Conservation (phyloP, 1,140 invertebrate species). For the Danaus melanippus region DNA sequence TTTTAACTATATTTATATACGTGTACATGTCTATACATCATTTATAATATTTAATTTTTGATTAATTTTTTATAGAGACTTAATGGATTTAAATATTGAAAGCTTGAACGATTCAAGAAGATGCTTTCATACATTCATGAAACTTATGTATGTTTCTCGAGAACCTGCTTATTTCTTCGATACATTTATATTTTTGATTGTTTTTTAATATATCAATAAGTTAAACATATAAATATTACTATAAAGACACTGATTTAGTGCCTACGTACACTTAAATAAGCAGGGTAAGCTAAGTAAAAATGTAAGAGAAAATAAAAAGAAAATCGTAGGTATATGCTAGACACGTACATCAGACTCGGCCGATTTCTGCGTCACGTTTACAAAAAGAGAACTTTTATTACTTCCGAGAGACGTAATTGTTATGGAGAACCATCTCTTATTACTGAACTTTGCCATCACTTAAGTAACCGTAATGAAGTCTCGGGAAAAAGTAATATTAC, state of each 20-base stretch:
- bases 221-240: not conserved
- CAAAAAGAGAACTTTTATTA: conserved; percentile 63
- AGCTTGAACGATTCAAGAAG: too few species aligned
- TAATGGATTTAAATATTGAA: too few species aligned
- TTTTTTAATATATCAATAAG: too few species aligned
- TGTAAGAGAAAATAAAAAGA: conserved; percentile 43
- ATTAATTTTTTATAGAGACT: too few species aligned
- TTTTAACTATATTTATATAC: too few species aligned
- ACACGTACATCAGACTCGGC: conserved; percentile 53
- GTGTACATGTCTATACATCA: too few species aligned
- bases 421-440: conserved; percentile 58
- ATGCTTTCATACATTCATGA: too few species aligned
- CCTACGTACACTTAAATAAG: conserved; percentile 10
- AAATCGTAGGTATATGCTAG: conserved; percentile 39
- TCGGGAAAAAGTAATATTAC: conserved; percentile 3
- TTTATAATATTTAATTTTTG: too few species aligned
- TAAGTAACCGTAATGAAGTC: conserved; percentile 30
- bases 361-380: conserved; percentile 56
- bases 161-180: too few species aligned
- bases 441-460: conserved; percentile 47
- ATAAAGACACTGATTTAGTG: conserved; percentile 4
- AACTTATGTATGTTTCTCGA: too few species aligned
- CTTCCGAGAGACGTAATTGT: conserved; percentile 59
- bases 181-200: too few species aligned
- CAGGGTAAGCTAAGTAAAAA: conserved; percentile 13